Evolutionary conservation across 2,888 invertebrate species (phyloP), one percentile per base, ranked within the genome.

Genomic region (Drosophila borealis): DNA sequence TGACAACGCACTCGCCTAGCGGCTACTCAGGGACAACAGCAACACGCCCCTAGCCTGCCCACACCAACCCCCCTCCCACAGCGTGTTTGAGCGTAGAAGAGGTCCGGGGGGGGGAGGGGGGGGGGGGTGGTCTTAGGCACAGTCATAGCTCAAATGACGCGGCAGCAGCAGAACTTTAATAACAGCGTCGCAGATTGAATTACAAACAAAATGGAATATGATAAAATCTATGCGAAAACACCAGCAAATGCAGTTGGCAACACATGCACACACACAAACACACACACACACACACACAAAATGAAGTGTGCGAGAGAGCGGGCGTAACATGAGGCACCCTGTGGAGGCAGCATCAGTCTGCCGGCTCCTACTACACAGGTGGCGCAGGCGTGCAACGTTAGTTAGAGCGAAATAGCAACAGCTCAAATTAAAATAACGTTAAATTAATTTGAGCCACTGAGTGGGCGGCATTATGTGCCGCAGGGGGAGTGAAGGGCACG

Each of bases 191-290:
- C 67, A 79, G 70, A 85, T 85, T 88, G 65, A 65, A 77, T 85
- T 89, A 85, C 85, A 85, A 85, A 89, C 89, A 85, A 88, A 88
- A 85, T 85, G 88, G 88, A 85, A 85, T 89, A 85, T 85, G 83
- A 89, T 88, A 88, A 89, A 85, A 81, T 88, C 88, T 85, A 88
- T 60, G 79, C 73, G 55, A 79, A 70, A 81, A 73, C 81, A 82
- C 64, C 87, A 80, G 62, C 77, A 74, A 79, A 57, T 77, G 80
- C 80, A 77, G 63, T 66, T 64, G 42, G 59, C 46, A 29, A 11
- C 44, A 41, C 39, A 19, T 41, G 33, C 34, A 54, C 39, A 45
- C 53, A 64, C 48, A 34, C 39, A 13, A 11, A 39, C 21, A 19
- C 10, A 39, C 9, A 21, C 19, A 29, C 49, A 48, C 45, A 46